These are phyloP conservation scores for Trematomus bernacchii DNA, from an alignment of 2,797 vertebrate genomes.

Conservation along the genomic window DNA sequence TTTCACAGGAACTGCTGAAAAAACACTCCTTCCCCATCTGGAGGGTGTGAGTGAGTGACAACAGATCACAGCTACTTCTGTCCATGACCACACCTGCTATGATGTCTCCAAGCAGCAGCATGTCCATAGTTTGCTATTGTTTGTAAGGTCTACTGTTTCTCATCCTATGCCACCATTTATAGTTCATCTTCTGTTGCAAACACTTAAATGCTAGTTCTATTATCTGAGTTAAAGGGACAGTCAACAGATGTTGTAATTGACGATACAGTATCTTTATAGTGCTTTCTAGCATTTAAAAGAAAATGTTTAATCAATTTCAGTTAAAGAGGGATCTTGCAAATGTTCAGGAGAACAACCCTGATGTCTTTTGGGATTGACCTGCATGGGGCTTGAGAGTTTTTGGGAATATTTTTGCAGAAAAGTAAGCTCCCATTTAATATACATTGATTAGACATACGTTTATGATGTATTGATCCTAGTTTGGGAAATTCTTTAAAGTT, in stretches of 20 bases:
- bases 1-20: not conserved
- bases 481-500: too few species aligned
- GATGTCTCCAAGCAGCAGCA: conserved; percentile 10
- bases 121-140: not conserved
- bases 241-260: not conserved
- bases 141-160: not conserved
- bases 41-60: not conserved
- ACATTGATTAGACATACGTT: too few species aligned
- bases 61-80: not conserved
- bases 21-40: not conserved
- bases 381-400: too few species aligned
- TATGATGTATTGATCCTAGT: too few species aligned
- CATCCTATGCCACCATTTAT: not conserved
- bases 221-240: not conserved
- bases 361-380: too few species aligned
- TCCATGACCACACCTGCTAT: not conserved
- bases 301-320: not conserved
- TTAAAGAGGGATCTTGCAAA: not conserved
- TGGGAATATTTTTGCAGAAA: too few species aligned
- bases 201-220: not conserved
- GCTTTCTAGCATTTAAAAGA: not conserved
- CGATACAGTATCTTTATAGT: too few species aligned
- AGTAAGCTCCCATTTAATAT: too few species aligned
- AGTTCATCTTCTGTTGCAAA: too few species aligned
- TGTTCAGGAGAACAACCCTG: not conserved